Evolutionary conservation across 2,888 invertebrate genomes (phyloP).

Genomic region (Chelonus formosanus): DNA sequence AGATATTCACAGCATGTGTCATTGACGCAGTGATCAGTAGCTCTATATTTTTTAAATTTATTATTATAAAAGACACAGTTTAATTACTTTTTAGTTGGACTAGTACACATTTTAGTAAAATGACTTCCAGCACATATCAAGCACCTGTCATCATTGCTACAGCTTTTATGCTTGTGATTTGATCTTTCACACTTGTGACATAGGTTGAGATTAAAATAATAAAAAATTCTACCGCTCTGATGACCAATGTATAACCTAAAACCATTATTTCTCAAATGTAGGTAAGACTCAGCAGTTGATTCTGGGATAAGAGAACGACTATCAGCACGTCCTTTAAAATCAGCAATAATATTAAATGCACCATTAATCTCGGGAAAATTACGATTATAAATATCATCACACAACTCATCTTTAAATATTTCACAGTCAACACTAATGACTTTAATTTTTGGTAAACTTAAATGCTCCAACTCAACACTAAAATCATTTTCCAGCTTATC

Average conservation of each 20-base stretch:
- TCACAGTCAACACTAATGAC: conserved; percentile 3
- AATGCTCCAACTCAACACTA: conserved; percentile 4
- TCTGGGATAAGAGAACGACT: not conserved
- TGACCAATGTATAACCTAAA: not conserved
- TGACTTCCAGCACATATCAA: conserved; percentile 1
- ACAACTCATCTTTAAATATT: not conserved
- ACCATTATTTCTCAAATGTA: not conserved
- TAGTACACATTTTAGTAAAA: too few relatives aligned
- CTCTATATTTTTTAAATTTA: not conserved
- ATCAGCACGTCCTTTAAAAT: not conserved
- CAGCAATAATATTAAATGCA: conserved; percentile 6
- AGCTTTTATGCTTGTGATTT: not conserved
- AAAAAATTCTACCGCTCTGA: conserved; percentile 1
- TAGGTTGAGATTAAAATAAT: not conserved
- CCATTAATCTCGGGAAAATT: not conserved
- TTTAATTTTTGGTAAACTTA: conserved; percentile 10
- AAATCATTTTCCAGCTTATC: not conserved
- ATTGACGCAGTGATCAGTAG: conserved; percentile 16
- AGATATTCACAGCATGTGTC: not conserved
- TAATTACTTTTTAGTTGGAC: not conserved
- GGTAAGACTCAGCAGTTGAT: not conserved
- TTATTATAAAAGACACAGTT: conserved; percentile 11
- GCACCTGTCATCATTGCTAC: not conserved
- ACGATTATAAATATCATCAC: conserved; percentile 2
- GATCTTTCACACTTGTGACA: not conserved